These are phyloP conservation scores for Empis livida DNA, from an alignment of 2,888 invertebrate species.

Conservation along the genomic window DNA sequence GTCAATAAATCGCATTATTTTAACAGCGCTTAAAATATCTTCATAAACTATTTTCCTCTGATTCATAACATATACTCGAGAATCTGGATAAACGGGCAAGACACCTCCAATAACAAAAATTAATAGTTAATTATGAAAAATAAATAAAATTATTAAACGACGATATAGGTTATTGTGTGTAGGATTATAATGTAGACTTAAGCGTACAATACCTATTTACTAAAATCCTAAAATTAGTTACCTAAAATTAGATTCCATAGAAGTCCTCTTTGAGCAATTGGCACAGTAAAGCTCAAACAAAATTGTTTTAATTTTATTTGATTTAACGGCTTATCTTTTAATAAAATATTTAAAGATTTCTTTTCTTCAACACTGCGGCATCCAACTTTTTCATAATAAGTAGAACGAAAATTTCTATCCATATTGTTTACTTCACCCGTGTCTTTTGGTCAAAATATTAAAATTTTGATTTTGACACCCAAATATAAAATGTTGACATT, in stretches of 20 bases:
- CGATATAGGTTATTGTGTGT: neutral
- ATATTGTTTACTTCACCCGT: too few relatives aligned
- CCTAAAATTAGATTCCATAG: conserved; percentile 81
- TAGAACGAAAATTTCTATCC: conserved; percentile 67
- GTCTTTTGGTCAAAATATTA: too few relatives aligned
- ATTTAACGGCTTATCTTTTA: conserved; percentile 75
- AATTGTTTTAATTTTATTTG: conserved; percentile 70
- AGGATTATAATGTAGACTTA: too few relatives aligned
- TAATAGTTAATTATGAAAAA: too few relatives aligned
- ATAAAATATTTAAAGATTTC: conserved; percentile 74
- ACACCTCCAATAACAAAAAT: conserved; percentile 58
- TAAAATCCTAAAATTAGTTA: too few relatives aligned
- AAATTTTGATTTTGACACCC: too few relatives aligned
- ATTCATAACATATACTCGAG: conserved; percentile 59
- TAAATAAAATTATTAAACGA: neutral
- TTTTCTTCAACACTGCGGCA: conserved; percentile 84
- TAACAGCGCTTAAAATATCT: conserved; percentile 57
- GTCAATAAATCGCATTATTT: conserved; percentile 51
- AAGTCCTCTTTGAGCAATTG: conserved; percentile 57
- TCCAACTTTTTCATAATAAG: conserved; percentile 78
- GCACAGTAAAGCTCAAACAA: conserved; percentile 71
- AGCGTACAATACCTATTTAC: too few relatives aligned
- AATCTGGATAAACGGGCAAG: conserved; percentile 61
- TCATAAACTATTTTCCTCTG: conserved; percentile 64
- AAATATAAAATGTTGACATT: too few relatives aligned